phyloP scores from a whole-genome alignment of 2,888 invertebrate species.

The Choristoneura rosaceana region DNA sequence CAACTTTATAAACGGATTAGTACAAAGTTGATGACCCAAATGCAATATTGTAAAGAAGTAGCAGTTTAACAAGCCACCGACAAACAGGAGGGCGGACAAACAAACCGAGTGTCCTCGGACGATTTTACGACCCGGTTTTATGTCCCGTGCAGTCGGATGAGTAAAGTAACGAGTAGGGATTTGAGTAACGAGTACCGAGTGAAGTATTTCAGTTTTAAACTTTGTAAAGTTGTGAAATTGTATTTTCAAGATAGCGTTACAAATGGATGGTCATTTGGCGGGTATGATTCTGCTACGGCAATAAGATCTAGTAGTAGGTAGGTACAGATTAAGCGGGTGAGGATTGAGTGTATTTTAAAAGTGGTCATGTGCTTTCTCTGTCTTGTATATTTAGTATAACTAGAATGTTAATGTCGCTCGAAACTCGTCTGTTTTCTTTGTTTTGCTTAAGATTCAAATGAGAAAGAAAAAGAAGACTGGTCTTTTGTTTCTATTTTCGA shows the following conservation, averaged over 20 bases:
- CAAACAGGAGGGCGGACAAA: conserved; percentile 41
- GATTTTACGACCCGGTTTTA: conserved; percentile 40
- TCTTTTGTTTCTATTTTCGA: too few relatives aligned
- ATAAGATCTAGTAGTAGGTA: too few relatives aligned
- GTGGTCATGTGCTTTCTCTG: too few relatives aligned
- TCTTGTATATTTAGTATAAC: too few relatives aligned
- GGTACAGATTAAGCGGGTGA: too few relatives aligned
- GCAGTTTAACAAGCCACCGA: conserved; percentile 28
- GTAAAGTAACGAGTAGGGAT: conserved; percentile 34
- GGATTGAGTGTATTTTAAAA: too few relatives aligned
- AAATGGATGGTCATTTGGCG: not conserved
- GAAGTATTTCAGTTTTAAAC: conserved; percentile 8
- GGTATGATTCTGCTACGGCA: not conserved
- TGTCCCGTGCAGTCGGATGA: conserved; percentile 34
- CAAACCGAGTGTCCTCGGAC: conserved; percentile 23
- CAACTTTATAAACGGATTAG: not conserved
- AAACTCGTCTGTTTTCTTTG: too few relatives aligned
- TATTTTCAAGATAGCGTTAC: not conserved
- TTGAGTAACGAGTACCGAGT: conserved; percentile 12
- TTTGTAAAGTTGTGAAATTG: conserved; percentile 1
- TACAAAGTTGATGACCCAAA: conserved; percentile 2
- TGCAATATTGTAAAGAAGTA: conserved; percentile 29
- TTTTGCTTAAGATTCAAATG: too few relatives aligned
- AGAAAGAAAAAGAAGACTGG: too few relatives aligned
- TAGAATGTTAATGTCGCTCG: too few relatives aligned